Evolutionary conservation across 2,888 invertebrate genomes (phyloP).

Genomic region (Lasioglossum morio): DNA sequence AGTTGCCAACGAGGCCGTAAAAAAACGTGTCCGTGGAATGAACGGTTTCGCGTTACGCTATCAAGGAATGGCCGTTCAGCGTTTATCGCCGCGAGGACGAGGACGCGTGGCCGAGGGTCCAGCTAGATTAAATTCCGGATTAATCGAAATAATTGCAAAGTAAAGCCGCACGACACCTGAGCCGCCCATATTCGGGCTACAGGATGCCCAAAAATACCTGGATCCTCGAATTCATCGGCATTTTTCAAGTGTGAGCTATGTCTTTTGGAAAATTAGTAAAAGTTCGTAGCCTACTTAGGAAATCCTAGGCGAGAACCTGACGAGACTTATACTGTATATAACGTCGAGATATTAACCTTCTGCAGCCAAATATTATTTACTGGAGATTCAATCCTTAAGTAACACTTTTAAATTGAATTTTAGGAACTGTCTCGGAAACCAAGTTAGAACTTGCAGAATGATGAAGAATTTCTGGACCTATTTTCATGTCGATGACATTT

Average conservation of each 20-base stretch:
- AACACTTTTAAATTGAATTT: not conserved
- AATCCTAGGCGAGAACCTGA: too few species aligned
- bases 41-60: slow-evolving; percentile 39
- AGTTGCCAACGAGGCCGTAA: slow-evolving; percentile 11
- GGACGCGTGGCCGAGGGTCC: slow-evolving; percentile 15
- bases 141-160: slow-evolving; percentile 63
- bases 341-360: too few species aligned
- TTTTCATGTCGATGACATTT: not conserved
- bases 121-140: slow-evolving; percentile 57
- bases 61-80: slow-evolving; percentile 3
- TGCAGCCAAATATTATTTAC: too few species aligned
- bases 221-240: too few species aligned
- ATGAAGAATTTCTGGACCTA: not conserved
- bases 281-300: too few species aligned
- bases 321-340: too few species aligned
- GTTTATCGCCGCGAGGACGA: slow-evolving; percentile 9
- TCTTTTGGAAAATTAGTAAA: too few species aligned
- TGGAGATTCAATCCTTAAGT: not conserved
- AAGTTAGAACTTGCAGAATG: not conserved
- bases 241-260: too few species aligned
- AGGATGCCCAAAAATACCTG: not conserved
- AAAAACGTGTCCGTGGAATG: slow-evolving; percentile 11
- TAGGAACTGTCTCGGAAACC: not conserved
- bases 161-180: slow-evolving; percentile 28
- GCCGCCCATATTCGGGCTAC: not conserved